These are phyloP conservation scores for Drosophila punjabiensis DNA, from an alignment of 1,140 invertebrate species.

Conservation along the genomic window DNA sequence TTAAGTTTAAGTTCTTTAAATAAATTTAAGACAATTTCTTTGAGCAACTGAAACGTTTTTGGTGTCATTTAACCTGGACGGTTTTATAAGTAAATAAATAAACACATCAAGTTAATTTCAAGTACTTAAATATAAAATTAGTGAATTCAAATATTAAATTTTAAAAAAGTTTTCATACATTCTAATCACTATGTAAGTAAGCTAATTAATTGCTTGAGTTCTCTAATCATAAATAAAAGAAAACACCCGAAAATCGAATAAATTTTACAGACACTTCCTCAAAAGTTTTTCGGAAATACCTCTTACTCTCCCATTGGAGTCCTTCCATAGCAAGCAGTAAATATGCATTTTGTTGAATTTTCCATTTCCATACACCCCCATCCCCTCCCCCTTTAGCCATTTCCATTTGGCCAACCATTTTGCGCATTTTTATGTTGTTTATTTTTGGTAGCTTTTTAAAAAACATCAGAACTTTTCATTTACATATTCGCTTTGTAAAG, in stretches of 20 bases:
- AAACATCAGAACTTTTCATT: constrained; percentile 80
- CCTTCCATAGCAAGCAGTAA: constrained; percentile 61
- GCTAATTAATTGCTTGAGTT: not conserved
- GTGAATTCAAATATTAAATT: not conserved
- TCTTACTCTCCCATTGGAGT: constrained; percentile 11
- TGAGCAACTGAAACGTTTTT: too few relatives aligned
- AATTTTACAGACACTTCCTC: not conserved
- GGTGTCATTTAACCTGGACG: too few relatives aligned
- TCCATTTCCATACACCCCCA: constrained; percentile 62
- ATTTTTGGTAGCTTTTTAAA: constrained; percentile 81
- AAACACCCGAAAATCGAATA: not conserved
- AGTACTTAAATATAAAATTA: too few relatives aligned
- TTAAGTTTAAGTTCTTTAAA: too few relatives aligned
- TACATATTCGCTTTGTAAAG: constrained; percentile 79
- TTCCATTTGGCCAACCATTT: constrained; percentile 70
- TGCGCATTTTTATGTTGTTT: constrained; percentile 80
- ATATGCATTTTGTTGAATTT: constrained; percentile 81
- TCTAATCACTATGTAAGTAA: not conserved
- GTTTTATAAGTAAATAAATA: too few relatives aligned
- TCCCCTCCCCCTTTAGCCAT: constrained; percentile 42
- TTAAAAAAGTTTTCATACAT: not conserved
- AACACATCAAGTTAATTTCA: too few relatives aligned
- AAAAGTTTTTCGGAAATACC: constrained; percentile 15
- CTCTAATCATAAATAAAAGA: not conserved
- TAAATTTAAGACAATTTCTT: too few relatives aligned